Evolutionary conservation across 1,140 invertebrate genomes (phyloP), one percentile per base, ranked within the genome.

Genomic region (Notospermus geniculatus): DNA sequence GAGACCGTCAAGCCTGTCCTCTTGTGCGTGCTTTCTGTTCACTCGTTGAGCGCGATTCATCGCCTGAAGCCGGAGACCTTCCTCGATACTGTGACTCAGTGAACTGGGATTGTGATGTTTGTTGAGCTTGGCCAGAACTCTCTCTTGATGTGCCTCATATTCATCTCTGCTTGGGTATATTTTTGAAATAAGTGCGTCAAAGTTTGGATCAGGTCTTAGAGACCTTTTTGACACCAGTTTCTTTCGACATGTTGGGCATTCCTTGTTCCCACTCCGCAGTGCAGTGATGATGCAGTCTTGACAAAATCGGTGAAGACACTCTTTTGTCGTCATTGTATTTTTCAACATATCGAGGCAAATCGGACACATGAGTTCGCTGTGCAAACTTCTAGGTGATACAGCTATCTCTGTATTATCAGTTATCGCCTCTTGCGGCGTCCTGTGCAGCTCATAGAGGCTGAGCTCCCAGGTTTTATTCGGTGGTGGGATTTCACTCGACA

Each of bases 241-340:
- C 75, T 99, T 99, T 25, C 97, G 86, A 80, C 97, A 99, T 0
- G 97, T 99, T 7, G 97, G 97, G 81, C 97, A 99, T 84, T 99
- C 97, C 83, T 99, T 99, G 76, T 99, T 99, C 1, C 97, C 97
- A 58, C 94, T 97, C 17, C 97, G 85, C 22, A 99, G 83, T 7
- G 97, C 97, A 0, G 95, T 98, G 50, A 97, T 95, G 69, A 99
- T 99, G 80, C 97, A 99, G 75, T 98, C 96, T 25, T 94, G 93
- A 83, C 96, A 98, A 80, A 98, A 99, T 17, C 97, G 87, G 81
- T 99, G 97, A 61, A 99, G 85, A 83, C 97, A 99, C 83, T 99
- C 97, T 83, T 99, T 99, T 22, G 97, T 99, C 4, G 97, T 98
- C 97, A 99, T 99, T 0, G 97, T 99, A 74, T 95, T 95, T 77